Evolutionary conservation across 2,113 vertebrate species (phyloP), one percentile per base, ranked within the genome.

Genomic region (Miniopterus natalensis): DNA sequence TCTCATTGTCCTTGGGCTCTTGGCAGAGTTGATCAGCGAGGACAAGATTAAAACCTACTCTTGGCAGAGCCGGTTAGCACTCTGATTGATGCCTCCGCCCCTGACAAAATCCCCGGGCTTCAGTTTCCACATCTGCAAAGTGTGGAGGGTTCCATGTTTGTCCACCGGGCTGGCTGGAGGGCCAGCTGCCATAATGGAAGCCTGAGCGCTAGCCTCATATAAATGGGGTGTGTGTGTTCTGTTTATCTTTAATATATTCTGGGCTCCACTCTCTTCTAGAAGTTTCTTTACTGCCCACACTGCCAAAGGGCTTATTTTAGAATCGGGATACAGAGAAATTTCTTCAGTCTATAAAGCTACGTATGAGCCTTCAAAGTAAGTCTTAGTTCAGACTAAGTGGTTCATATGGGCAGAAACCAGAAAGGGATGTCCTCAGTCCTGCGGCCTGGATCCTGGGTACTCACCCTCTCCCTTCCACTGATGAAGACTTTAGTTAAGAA

Each of bases 191-290:
- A 45, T 40, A 2, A 27, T 36, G 23, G 73, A 78, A 70, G 36
- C 21, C 27, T 49, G 66, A 49, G 4, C 36, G 3, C 57, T 55
- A 2, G 23, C 8, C 42, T 63, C 18, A 0, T 11, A 45, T 49
- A 31, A 61, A 36, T 47, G 61, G 51, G 13, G n/a, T 36, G 36
- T 42, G 8, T 89, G 21, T 27, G 31, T 8, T 10, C n/a, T 71
- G 65, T 84, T 85, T 4, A 53, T 78, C 49, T 3, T 92, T 55
- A 63, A 29, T 84, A 57, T 14, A 53, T 75, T 92, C 79, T 89
- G 79, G 53, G 49, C 31, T 87, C 88, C 14, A 49, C 25, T 83
- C 27, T 93, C 57, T 81, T 95, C 45, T 65, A 75, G 85, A 90
- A 87, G 53, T 42, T 88, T 90, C 84, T 84, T 65, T 36, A 40